A percentile compares a stretch with the other conserved stretches of the same genome.
These are phyloP conservation scores for Distichodus sexfasciatus DNA, from an alignment of 2,797 vertebrate genomes.

Conservation along the genomic window DNA sequence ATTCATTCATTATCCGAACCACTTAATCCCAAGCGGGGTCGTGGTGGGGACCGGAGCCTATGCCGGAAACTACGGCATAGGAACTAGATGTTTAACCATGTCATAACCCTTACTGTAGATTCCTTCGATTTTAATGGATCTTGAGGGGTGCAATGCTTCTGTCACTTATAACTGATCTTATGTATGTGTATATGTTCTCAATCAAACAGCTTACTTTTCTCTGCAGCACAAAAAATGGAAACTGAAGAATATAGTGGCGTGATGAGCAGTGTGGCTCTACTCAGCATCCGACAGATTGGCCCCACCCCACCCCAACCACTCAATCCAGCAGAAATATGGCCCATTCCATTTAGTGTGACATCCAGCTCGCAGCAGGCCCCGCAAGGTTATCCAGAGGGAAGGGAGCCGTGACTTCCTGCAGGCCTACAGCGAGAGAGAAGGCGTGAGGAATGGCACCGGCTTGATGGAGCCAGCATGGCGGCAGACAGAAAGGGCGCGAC, in stretches of 20 bases:
- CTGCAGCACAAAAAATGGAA: background rate
- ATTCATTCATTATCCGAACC: too few relatives aligned
- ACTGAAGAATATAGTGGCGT: too few relatives aligned
- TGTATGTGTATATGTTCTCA: too few relatives aligned
- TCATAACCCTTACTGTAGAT: too few relatives aligned
- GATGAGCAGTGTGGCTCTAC: background rate
- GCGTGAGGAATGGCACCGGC: slow-evolving; percentile 22
- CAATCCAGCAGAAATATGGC: slow-evolving; percentile 27
- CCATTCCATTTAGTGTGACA: slow-evolving; percentile 29
- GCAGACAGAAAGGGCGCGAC: slow-evolving; percentile 20
- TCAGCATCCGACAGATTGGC: background rate
- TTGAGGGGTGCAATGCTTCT: too few relatives aligned
- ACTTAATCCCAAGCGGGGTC: too few relatives aligned
- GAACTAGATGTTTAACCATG: too few relatives aligned
- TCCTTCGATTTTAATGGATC: too few relatives aligned
- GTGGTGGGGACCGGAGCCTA: too few relatives aligned
- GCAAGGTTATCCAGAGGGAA: slow-evolving; percentile 48
- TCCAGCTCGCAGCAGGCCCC: slow-evolving; percentile 2
- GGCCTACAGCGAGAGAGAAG: slow-evolving; percentile 25
- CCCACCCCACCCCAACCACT: slow-evolving; percentile 16
- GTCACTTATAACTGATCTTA: too few relatives aligned
- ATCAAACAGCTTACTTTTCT: too few relatives aligned
- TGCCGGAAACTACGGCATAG: too few relatives aligned
- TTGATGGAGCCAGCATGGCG: slow-evolving; percentile 29
- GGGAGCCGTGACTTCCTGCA: background rate